Evolutionary conservation across 2,113 vertebrate genomes (phyloP).

Genomic region (Parus major): DNA sequence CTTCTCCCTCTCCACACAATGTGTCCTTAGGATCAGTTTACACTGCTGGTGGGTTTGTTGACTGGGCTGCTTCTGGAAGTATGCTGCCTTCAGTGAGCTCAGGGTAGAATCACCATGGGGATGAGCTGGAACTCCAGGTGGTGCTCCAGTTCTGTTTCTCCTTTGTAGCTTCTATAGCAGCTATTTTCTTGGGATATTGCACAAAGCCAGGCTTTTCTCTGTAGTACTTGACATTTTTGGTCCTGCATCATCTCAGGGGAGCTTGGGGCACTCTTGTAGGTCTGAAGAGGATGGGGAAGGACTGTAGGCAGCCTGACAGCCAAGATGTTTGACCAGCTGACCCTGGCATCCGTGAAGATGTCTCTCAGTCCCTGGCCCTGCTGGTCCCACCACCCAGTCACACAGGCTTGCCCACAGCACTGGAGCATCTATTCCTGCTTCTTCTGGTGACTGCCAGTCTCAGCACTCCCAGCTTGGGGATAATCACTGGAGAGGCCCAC

Average conservation of each 20-base stretch:
- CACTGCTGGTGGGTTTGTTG: neutral
- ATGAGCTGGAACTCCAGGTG: neutral
- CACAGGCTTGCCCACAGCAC: neutral
- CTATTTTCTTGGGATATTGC: neutral
- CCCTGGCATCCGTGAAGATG: neutral
- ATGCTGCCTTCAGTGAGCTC: neutral
- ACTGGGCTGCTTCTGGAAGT: neutral
- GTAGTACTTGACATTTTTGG: neutral
- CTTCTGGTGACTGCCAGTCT: neutral
- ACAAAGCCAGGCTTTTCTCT: neutral
- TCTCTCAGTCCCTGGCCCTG: accelerated
- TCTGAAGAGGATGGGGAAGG: neutral
- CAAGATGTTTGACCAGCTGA: neutral
- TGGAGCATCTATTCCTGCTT: neutral
- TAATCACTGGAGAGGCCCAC: neutral
- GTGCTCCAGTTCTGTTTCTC: neutral
- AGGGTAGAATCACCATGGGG: neutral
- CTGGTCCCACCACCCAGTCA: neutral
- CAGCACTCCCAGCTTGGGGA: neutral
- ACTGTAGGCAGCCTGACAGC: neutral
- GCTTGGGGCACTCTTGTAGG: neutral
- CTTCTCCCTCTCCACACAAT: neutral
- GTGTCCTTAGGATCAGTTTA: neutral
- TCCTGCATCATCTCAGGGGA: neutral
- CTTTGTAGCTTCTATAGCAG: neutral